phyloP scores from a whole-genome alignment of 2,797 vertebrate genomes.

The Mormyrops boulengeri region DNA sequence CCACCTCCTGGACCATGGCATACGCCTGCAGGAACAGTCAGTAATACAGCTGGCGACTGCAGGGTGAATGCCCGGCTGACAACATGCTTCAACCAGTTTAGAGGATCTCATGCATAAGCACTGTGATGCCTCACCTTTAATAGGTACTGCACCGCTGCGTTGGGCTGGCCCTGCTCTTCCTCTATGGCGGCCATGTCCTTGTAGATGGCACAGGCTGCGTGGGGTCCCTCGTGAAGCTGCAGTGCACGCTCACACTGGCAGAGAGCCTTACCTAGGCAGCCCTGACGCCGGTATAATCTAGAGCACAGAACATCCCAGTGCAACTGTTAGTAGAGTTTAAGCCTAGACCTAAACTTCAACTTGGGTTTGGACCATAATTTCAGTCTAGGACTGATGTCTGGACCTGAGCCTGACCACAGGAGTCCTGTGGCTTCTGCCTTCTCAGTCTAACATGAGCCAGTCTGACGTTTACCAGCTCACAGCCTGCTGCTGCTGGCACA shows the following conservation, averaged over 20 bases:
- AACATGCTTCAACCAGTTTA: constrained; percentile 32
- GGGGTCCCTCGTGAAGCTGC: constrained; percentile 33
- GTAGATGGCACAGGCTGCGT: constrained; percentile 35
- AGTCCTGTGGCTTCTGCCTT: not conserved
- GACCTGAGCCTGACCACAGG: not conserved
- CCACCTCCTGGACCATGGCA: constrained; percentile 58
- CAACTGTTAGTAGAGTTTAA: not conserved
- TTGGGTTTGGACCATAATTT: not conserved
- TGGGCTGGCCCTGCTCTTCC: constrained; percentile 29
- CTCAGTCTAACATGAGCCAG: not conserved
- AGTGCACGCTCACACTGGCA: constrained; percentile 37
- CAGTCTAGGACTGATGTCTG: not conserved
- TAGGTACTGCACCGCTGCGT: constrained; percentile 28
- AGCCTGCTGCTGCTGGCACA: not conserved
- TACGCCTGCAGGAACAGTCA: constrained; percentile 51
- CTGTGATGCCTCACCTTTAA: constrained; percentile 34
- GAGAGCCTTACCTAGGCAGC: constrained; percentile 47
- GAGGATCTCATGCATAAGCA: constrained; percentile 47
- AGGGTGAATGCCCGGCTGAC: not conserved
- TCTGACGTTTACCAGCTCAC: not conserved
- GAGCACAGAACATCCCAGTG: constrained; percentile 3
- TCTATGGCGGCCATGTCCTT: constrained; percentile 41
- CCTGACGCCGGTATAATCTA: constrained; percentile 59
- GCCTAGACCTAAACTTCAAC: not conserved
- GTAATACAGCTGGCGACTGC: not conserved